A percentile compares a stretch with the other conserved stretches of the same genome.
phyloP scores from a whole-genome alignment of 1,140 invertebrate species.

The Bicyclus anynana region DNA sequence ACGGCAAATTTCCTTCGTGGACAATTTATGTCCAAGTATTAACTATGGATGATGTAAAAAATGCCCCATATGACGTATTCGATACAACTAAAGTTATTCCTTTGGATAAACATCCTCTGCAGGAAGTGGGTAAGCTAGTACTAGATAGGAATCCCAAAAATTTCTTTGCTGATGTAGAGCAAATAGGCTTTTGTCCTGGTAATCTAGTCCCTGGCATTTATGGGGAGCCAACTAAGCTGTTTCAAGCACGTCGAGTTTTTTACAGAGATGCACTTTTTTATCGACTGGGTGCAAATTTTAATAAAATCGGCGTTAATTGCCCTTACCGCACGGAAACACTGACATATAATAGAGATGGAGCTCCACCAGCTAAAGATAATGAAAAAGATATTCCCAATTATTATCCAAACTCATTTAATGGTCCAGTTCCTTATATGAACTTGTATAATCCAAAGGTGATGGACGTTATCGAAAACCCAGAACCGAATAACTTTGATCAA shows the following conservation, averaged over 20 bases:
- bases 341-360: conserved; percentile 90
- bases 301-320: conserved; percentile 93
- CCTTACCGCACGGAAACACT: conserved; percentile 81
- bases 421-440: conserved; percentile 80
- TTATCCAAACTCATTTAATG: conserved; percentile 95
- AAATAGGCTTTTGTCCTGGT: conserved; percentile 90
- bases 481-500: conserved; percentile 92
- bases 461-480: conserved; percentile 76
- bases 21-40: conserved; percentile 79
- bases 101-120: conserved; percentile 88
- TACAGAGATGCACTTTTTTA: conserved; percentile 94
- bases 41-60: conserved; percentile 73
- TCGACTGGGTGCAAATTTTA: conserved; percentile 91
- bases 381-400: conserved; percentile 93
- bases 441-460: conserved; percentile 68
- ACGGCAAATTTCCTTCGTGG: conserved; percentile 85
- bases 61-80: conserved; percentile 80
- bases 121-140: conserved; percentile 89
- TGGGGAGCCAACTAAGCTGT: conserved; percentile 91
- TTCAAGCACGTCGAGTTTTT: conserved; percentile 91
- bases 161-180: conserved; percentile 93
- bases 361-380: conserved; percentile 80
- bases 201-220: conserved; percentile 92
- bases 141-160: conserved; percentile 90
- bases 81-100: conserved; percentile 88